phyloP scores from a whole-genome alignment of 2,113 vertebrate species.

The Mystacornis crossleyi region DNA sequence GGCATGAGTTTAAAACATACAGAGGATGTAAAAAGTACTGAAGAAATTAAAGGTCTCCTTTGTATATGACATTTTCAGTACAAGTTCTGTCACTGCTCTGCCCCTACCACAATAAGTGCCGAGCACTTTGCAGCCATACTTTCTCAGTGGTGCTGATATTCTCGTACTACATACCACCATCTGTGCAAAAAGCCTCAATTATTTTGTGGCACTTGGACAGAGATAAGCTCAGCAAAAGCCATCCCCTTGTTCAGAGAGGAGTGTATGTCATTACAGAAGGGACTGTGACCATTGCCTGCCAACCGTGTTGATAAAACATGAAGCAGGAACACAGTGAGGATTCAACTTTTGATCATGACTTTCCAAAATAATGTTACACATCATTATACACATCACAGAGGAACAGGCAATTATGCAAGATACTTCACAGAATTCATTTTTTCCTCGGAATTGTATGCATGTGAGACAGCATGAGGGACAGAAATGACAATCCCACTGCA shows the following conservation, averaged over 20 bases:
- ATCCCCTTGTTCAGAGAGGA: background rate
- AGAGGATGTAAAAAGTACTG: background rate
- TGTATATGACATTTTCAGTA: background rate
- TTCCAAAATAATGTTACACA: background rate
- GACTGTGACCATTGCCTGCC: background rate
- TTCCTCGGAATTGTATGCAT: background rate
- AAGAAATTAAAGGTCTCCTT: background rate
- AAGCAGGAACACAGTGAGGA: background rate
- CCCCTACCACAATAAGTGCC: background rate
- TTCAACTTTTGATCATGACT: background rate
- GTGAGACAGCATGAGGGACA: background rate
- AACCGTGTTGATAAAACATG: background rate
- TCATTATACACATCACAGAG: conserved; percentile 4
- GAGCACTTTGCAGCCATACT: background rate
- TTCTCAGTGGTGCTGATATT: background rate
- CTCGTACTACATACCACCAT: background rate
- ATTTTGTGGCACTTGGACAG: background rate
- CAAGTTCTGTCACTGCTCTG: background rate
- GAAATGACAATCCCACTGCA: conserved; percentile 28
- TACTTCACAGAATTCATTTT: background rate
- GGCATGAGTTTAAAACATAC: background rate
- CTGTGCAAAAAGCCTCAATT: background rate
- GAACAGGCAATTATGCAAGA: background rate
- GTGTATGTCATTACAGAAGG: background rate
- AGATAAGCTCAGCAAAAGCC: background rate